Base-by-base conservation (phyloP, 2,888 invertebrate species). In the Chironomus tentans region DNA sequence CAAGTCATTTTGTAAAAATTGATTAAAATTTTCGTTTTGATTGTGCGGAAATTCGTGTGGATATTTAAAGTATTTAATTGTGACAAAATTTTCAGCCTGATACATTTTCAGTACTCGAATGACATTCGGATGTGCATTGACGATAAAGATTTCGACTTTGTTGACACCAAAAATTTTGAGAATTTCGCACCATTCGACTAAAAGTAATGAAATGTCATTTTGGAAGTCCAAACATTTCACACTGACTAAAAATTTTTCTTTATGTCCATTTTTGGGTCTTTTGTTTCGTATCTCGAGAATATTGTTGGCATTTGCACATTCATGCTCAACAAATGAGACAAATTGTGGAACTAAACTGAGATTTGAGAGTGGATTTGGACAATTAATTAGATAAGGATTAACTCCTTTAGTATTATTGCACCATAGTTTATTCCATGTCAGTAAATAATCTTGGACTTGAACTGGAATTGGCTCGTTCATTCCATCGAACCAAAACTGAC, bases 131-230 rank as follows among this genome's bases (percentile, higher is more conserved):
- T 74, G 74, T 2, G 21, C n/a, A 2, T 68, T 21, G 3, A 48
- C 15, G 6, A 68, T 22, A 10, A 24, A 65, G 2, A 74, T 21
- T 18, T 62, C 61, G 47, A 74, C 38, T 48, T 68, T 74, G 7
- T 47, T 12, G 3, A 18, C 74, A 6, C 74, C 74, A 3, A 74
- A 61, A n/a, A 65, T 15, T 28, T 38, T 24, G 2, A 74, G 10
- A 7, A 65, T 74, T 68, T 74, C 74, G 47, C 4, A 7, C 74
- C 74, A 74, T 68, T 74, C 74, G 18, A 62, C 48, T 3, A 74
- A 3, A 5, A n/a, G 46, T 3, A n/a, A 2, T 6, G 74, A 68
- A 4, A 21, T n/a, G 24, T 74, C 74, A n/a, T 68, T 68, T 12
- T 15, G 13, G 6, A 68, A 74, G 2, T 68, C 22, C 6, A 68